Evolutionary conservation across 2,113 vertebrate genomes (phyloP).

Genomic region (Elanus axillaris): DNA sequence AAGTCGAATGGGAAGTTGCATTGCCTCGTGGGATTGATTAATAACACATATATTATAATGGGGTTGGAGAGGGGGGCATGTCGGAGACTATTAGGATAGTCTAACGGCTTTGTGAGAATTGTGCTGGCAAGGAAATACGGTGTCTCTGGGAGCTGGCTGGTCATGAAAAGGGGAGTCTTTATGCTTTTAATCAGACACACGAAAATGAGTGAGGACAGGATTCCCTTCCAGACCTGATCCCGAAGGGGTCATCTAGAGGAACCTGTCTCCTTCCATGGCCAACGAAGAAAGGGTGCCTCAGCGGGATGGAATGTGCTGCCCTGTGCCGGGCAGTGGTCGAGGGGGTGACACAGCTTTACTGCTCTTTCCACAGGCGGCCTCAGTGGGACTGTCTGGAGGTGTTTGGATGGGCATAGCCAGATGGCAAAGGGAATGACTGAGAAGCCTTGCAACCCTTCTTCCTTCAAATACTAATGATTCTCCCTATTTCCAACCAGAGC

Average conservation of each 20-base stretch:
- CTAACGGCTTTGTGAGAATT: not conserved
- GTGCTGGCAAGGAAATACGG: rapidly evolving
- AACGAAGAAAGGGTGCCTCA: not conserved
- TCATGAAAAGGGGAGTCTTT: not conserved
- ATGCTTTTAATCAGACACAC: not conserved
- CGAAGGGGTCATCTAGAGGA: not conserved
- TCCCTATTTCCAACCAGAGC: not conserved
- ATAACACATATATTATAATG: not conserved
- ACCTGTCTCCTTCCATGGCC: not conserved
- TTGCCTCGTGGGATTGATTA: not conserved
- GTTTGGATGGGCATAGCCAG: not conserved
- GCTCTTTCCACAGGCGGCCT: not conserved
- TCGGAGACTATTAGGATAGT: rapidly evolving
- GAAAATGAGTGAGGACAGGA: not conserved
- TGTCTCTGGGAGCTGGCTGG: not conserved
- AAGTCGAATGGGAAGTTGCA: not conserved
- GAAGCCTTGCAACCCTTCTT: not conserved
- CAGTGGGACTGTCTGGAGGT: not conserved
- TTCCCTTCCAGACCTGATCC: not conserved
- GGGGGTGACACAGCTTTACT: not conserved
- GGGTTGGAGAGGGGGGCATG: not conserved
- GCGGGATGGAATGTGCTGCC: not conserved
- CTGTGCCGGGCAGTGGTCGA: not conserved
- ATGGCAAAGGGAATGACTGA: not conserved
- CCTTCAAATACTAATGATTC: not conserved